Evolutionary conservation across 2,113 vertebrate genomes (phyloP), one percentile per base, ranked within the genome.

Genomic region (Eira barbara): DNA sequence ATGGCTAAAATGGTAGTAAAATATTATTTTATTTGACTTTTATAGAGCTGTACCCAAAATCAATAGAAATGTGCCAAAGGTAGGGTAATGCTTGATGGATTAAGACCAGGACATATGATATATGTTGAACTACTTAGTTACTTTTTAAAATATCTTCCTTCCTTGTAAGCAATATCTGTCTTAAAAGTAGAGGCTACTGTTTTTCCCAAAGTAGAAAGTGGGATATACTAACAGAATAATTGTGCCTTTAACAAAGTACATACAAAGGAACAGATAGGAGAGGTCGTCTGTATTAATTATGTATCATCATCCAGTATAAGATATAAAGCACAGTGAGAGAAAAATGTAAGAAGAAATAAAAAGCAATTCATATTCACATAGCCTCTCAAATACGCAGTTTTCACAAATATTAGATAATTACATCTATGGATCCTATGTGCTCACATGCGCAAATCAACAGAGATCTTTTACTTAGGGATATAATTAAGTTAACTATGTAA

Each of bases 1-100:
- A 93, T 92, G 92, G 21, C 76, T 88, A 81, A 92, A 85, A 89
- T 89, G 39, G 79, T 92, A 82, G 39, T 80, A 91, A 97, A 96
- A 93, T 89, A 94, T 85, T 92, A 93, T 91, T 96, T 97, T 80
- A 91, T 91, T 96, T 97, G 90, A 79, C 39, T 96, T 95, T 94
- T 92, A 93, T 93, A 87, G 89, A 93, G 31, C 59, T 86, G 65
- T 67, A 93, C 52, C 89, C 89, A 61, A 94, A 90, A 80, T 67
- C 74, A 95, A 91, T 79, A 97, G 55, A 84, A 55, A 84, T 91
- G 36, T 93, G 61, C 89, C 96, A 95, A 80, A 95, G n/a, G 39
- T 73, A 91, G 29, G 80, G 67, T 89, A 93, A 93, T 88, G 27
- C 49, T 93, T 88, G 45, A 65, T 83, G 52, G 36, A 95, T 89